These are phyloP conservation scores for Belonocnema kinseyi DNA, from an alignment of 1,140 invertebrate genomes.

Conservation along the genomic window DNA sequence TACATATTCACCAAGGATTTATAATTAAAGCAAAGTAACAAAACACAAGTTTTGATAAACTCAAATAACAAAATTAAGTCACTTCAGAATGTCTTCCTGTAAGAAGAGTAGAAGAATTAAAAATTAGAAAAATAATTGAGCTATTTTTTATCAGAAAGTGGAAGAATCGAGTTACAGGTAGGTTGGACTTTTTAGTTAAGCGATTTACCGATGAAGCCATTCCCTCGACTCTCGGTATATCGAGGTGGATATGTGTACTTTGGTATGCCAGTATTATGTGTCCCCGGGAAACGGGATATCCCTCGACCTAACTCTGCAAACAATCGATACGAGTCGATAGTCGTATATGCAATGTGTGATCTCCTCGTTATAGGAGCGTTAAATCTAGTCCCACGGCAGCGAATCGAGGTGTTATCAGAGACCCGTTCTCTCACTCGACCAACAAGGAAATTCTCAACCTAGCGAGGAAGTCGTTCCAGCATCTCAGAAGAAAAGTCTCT, in stretches of 20 bases:
- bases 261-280: slow-evolving; percentile 68
- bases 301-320: slow-evolving; percentile 65
- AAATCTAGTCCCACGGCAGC: slow-evolving; percentile 60
- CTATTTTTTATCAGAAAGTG: background rate
- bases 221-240: slow-evolving; percentile 50
- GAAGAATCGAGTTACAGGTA: slow-evolving; percentile 44
- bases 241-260: slow-evolving; percentile 50
- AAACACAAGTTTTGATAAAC: too few species aligned
- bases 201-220: slow-evolving; percentile 54
- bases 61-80: too few species aligned
- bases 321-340: slow-evolving; percentile 67
- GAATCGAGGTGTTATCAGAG: slow-evolving; percentile 48
- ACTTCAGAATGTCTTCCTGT: too few species aligned
- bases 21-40: too few species aligned
- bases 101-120: background rate
- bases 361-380: slow-evolving; percentile 45
- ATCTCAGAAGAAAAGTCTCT: background rate
- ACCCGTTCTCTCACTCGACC: slow-evolving; percentile 23
- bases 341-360: slow-evolving; percentile 48
- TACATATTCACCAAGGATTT: too few species aligned
- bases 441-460: slow-evolving; percentile 9
- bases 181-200: slow-evolving; percentile 37
- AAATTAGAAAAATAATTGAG: background rate
- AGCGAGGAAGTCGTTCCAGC: background rate
- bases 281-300: slow-evolving; percentile 70